Evolutionary conservation across 2,888 invertebrate genomes (phyloP), one percentile per base, ranked within the genome.

Genomic region (Altica lythri): DNA sequence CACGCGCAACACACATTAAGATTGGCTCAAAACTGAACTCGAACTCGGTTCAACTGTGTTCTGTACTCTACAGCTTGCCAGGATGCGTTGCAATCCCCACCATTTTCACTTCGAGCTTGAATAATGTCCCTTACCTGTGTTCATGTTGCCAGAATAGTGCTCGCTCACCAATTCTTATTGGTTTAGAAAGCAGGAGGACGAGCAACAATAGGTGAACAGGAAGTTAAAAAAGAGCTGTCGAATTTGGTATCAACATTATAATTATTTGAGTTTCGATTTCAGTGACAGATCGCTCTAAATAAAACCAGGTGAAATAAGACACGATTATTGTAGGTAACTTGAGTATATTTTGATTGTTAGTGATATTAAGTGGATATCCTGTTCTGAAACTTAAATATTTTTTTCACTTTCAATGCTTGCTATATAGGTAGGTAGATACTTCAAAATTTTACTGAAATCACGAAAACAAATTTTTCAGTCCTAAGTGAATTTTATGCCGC

Each of bases 351-450:
- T 68, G 48, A 19, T 47, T 50, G 47, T 47, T 44, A 18, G 64
- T 27, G 45, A 67, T 68, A 69, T 69, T 68, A 65, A 66, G 55
- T 55, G 63, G 64, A 68, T 70, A 53, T 69, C 68, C 68, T 65
- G 47, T 35, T n/a, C n/a, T n/a, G n/a, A n/a, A n/a, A n/a, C n/a
- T n/a, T n/a, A n/a, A n/a, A n/a, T n/a, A n/a, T n/a, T n/a, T n/a
- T n/a, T n/a, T n/a, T n/a, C n/a, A n/a, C n/a, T n/a, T n/a, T n/a
- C n/a, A n/a, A n/a, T n/a, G n/a, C n/a, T n/a, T n/a, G n/a, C n/a
- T n/a, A n/a, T n/a, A n/a, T n/a, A n/a, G 27, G 27, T 8, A 27
- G 27, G 27, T n/a, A 27, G 4, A 10, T 4, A 9, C 2, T 27
- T 27, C n/a, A n/a, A 27, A 27, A 5, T 27, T 9, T 27, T 27